Evolutionary conservation across 2,113 vertebrate genomes (phyloP), one percentile per base, ranked within the genome.

Genomic region (Toxotes chatareus): DNA sequence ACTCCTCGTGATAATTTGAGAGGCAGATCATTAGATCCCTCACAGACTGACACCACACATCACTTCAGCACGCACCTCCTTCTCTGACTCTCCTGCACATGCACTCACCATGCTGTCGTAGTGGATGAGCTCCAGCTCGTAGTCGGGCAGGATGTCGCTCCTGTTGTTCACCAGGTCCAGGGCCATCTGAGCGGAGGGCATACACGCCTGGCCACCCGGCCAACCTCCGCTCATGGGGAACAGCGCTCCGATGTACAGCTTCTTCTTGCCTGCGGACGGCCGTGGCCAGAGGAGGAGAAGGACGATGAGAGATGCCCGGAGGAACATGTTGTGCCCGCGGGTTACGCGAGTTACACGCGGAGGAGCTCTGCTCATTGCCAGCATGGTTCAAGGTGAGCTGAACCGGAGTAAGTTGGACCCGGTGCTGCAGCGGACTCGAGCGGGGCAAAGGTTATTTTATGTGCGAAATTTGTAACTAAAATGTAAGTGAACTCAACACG

Each of bases 181-280:
- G 51, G 97, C 97, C 97, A 98, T 98, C 94, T 97, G 96, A 65
- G 97, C 97, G 49, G 97, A 94, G 66, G 97, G 97, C 72, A 97
- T 95, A 83, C 97, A 98, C 66, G 97, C 97, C 93, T 98, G 97
- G 9, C 97, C 97, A 55, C 97, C 97, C 0, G 97, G 97, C 97
- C 97, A 98, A 83, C 97, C 97, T 5, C 97, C 97, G 84, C 96
- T 98, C 97, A 98, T 98, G 59, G 97, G 97, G 92, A 98, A 98
- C 89, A 98, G 96, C 42, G 97, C 97, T 73, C 97, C 97, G 92
- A 98, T 97, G 95, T 98, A 97, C 87, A 98, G 96, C 78, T 96
- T 96, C 94, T 96, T 97, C 94, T 97, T 97, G 73, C 97, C 97
- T 96, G 93, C 86, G 74, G 92, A 92, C 69, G 95, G 94, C 84